A percentile compares a stretch with the other conserved stretches of the same genome.
phyloP scores from a whole-genome alignment of 2,888 invertebrate species.

The Polyommatus iphigenia region DNA sequence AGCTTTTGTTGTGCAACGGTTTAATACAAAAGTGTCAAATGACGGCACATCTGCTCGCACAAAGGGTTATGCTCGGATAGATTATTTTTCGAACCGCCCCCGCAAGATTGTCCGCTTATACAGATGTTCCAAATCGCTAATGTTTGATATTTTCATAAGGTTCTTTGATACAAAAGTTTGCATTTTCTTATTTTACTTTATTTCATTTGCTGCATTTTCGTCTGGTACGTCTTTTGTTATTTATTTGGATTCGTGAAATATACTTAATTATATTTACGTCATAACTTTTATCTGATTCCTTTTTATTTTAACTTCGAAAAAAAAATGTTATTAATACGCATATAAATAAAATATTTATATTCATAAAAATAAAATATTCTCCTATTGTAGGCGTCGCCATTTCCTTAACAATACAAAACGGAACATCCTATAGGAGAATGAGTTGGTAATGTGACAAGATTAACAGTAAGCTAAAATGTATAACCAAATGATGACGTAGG shows the following conservation, averaged over 20 bases:
- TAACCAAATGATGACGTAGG: constrained; percentile 67
- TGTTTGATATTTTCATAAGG: constrained; percentile 34
- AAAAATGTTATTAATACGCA: too few species aligned
- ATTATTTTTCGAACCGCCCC: constrained; percentile 79
- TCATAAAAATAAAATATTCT: background rate
- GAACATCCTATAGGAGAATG: constrained; percentile 57
- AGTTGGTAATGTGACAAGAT: constrained; percentile 56
- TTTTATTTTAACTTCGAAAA: too few species aligned
- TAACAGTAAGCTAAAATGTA: constrained; percentile 67
- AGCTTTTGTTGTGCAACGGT: constrained; percentile 79
- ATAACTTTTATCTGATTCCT: background rate
- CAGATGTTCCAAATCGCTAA: constrained; percentile 63
- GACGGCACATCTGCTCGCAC: constrained; percentile 78
- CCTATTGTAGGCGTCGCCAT: background rate
- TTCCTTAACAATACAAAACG: background rate
- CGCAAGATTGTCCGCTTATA: constrained; percentile 77
- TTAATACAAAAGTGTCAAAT: constrained; percentile 81
- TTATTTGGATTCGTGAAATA: background rate
- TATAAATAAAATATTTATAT: background rate
- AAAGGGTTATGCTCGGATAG: constrained; percentile 77
- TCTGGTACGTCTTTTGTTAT: background rate
- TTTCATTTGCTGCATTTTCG: background rate
- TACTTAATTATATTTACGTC: background rate
- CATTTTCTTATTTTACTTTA: background rate
- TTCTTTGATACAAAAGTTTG: background rate